Base-by-base conservation (phyloP, 2,888 invertebrate genomes). In the Galerucella calmariensis region DNA sequence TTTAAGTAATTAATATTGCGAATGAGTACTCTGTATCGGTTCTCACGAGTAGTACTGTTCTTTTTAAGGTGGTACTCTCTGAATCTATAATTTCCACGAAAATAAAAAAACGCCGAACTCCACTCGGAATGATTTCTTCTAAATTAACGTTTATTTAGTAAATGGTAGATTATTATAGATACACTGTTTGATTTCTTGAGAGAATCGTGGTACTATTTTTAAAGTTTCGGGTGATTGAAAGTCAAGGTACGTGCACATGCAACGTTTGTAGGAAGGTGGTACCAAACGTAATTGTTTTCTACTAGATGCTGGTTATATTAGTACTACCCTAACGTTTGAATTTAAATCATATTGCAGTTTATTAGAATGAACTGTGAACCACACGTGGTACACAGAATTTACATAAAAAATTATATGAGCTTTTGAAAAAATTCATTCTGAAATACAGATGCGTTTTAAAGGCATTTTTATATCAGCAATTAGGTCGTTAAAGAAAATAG, bases 1-100 rank as follows among this genome's bases (percentile, higher is more conserved):
- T 69, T 58, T 65, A 53, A 56, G 53, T 65, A 71, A 70, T 70
- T 70, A 70, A 70, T 70, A 70, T 71, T 71, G 65, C 71, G 24
- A 58, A 16, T 53, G 65, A 44, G 71, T 71, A 65, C 46, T 44
- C 41, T 41, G 44, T 65, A 46, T 70, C 53, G 48, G 53, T 71
- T 71, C 71, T 65, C 71, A 71, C 71, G 71, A 70, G 65, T 59
- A 46, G 69, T 69, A 69, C 61, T 61, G 59, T 59, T 24, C 70
- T 65, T 71, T 65, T 65, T 65, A 56, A 70, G 56, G 44, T 65
- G 63, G 71, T 71, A 70, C 63, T 70, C 63, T 69, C 61, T 56
- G 65, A 71, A 71, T 71, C n/a, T 71, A 53, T 71, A 71, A 71
- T 71, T 71, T 71, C n/a, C 65, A 14, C 3, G 71, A 41, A 58